Evolutionary conservation across 2,888 invertebrate genomes (phyloP).

Genomic region (Caenorhabditis macrosperma): DNA sequence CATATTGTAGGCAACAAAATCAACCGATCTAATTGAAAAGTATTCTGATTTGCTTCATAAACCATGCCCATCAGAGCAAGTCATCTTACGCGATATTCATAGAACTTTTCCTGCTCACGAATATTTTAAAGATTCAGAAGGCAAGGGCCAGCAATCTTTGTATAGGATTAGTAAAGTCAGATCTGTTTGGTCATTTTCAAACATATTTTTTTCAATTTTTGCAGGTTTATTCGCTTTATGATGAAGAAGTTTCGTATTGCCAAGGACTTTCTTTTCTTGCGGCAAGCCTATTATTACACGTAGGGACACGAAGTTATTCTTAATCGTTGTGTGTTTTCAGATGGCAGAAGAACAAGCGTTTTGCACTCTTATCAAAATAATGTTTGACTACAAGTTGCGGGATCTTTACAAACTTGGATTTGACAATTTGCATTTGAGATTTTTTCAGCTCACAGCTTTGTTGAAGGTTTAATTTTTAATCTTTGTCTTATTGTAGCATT

Average conservation of each 20-base stretch:
- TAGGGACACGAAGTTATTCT: too few relatives aligned
- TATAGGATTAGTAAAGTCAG: constrained; percentile 91
- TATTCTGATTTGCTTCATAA: constrained; percentile 83
- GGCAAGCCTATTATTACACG: constrained; percentile 94
- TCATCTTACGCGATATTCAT: constrained; percentile 96
- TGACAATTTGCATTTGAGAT: constrained; percentile 93
- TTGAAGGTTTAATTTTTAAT: constrained; percentile 85
- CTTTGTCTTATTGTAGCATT: not conserved
- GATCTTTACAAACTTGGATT: constrained; percentile 94
- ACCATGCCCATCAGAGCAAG: constrained; percentile 95
- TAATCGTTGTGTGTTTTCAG: constrained; percentile 83
- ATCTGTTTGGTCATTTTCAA: too few relatives aligned
- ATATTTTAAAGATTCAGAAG: constrained; percentile 91
- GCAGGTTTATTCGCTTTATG: constrained; percentile 93
- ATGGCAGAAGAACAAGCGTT: constrained; percentile 99
- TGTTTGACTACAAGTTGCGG: constrained; percentile 95
- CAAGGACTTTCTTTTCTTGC: constrained; percentile 98
- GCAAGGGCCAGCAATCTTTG: constrained; percentile 93
- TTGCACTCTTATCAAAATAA: constrained; percentile 93
- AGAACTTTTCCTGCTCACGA: constrained; percentile 99
- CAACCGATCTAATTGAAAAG: constrained; percentile 89
- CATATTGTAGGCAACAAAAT: constrained; percentile 84
- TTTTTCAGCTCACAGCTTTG: constrained; percentile 94
- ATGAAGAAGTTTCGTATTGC: constrained; percentile 97
- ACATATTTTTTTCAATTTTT: not conserved